Percentiles rank a stretch among this genome's conserved stretches.
Conservation (phyloP, 1,140 invertebrate genomes). For the Amphibalanus amphitrite region DNA sequence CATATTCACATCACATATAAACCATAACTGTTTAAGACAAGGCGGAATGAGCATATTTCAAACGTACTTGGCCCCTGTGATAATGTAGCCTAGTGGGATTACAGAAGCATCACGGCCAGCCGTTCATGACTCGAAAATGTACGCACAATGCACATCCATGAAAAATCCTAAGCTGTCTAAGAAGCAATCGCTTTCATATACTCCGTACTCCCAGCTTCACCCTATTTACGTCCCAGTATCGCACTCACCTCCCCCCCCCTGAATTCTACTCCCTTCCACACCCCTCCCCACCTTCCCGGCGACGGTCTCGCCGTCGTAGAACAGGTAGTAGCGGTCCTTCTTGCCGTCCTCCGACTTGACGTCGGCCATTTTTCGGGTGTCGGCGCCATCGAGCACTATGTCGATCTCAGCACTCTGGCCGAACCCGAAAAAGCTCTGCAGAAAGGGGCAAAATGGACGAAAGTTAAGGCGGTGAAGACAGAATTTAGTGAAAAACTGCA, state of each 20-base stretch:
- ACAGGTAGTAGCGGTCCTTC: slow-evolving; percentile 83
- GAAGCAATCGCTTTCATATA: not conserved
- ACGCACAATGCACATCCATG: no score
- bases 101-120: no score
- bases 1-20: not conserved
- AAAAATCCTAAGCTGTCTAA: no score
- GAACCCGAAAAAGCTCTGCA: slow-evolving; percentile 93
- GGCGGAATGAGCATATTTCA: no score
- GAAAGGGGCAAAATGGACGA: slow-evolving; percentile 7
- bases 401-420: slow-evolving; percentile 97
- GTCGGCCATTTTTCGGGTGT: slow-evolving; percentile 76
- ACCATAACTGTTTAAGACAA: not conserved
- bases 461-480: no score
- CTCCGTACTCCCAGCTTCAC: not conserved
- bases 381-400: slow-evolving; percentile 87
- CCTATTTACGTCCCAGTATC: not conserved
- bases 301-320: slow-evolving; percentile 97
- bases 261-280: not conserved
- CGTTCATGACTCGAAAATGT: no score
- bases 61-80: no score
- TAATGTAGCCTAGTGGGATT: no score
- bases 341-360: slow-evolving; percentile 95
- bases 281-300: slow-evolving; percentile 62
- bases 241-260: no score
- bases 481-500: not conserved